Evolutionary conservation across 2,797 vertebrate genomes (phyloP).

Genomic region (Myotis findleyi): DNA sequence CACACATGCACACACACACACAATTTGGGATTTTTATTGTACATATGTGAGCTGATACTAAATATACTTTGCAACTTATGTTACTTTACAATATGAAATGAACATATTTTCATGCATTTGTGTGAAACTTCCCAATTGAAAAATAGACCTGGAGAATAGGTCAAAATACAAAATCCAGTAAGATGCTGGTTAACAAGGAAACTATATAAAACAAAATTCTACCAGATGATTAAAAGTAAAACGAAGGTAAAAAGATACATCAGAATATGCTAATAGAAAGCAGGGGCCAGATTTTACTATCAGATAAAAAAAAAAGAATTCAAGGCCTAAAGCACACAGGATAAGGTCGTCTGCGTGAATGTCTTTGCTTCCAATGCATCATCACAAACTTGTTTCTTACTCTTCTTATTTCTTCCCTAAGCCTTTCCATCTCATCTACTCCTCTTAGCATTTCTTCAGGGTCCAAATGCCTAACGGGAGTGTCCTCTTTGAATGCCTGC

Average conservation of each 20-base stretch:
- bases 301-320: constrained; percentile 51
- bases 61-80: constrained; percentile 67
- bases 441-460: constrained; percentile 80
- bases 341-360: constrained; percentile 78
- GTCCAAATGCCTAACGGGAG: constrained; percentile 74
- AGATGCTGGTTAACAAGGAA: constrained; percentile 70
- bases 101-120: constrained; percentile 74
- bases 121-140: constrained; percentile 63
- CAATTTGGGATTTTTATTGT: constrained; percentile 63
- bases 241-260: constrained; percentile 67
- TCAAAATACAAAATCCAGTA: constrained; percentile 75
- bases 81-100: constrained; percentile 63
- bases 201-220: constrained; percentile 72
- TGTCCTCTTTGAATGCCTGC: constrained; percentile 71
- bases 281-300: constrained; percentile 70
- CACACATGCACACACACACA: neutral
- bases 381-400: constrained; percentile 80
- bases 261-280: constrained; percentile 76
- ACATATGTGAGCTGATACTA: constrained; percentile 66
- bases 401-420: constrained; percentile 83
- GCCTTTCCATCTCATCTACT: constrained; percentile 80
- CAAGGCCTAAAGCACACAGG: constrained; percentile 82
- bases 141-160: constrained; percentile 64
- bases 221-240: constrained; percentile 72
- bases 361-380: constrained; percentile 82